Base-by-base conservation (phyloP, 2,888 invertebrate species). In the Apotomis turbidana region DNA sequence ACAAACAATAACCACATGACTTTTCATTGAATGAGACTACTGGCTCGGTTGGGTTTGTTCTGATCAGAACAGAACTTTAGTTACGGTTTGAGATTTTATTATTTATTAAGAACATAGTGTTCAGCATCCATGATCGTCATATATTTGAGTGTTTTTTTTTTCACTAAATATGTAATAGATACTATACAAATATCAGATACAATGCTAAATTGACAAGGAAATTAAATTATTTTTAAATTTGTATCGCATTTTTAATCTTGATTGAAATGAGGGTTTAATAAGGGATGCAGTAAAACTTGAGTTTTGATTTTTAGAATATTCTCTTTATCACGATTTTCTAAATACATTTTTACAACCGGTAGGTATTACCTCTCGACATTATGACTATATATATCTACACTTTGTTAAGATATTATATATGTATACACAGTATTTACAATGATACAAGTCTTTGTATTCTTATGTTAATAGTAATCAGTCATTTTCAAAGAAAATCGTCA, bases 391-490 rank as follows among this genome's bases (percentile, higher is more conserved):
- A 79, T 80, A 83, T 81, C 82, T 84, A 84, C 81, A 80, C 75
- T 77, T 77, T 76, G 74, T 76, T 79, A 66, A 71, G 78, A 80
- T 79, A 85, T 87, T 86, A 87, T 85, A 87, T 87, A 85, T 76
- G 75, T 81, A 62, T 70, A 61, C 80, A 85, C 80, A 81, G 55
- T 85, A 86, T 87, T 82, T 86, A 89, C 88, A 88, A 77, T 79
- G 78, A 80, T 81, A 80, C 81, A 81, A 79, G 78, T 81, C 77
- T 78, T 62, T 71, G 73, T 77, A 75, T 78, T 74, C 77, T 74
- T 80, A 74, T 77, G 78, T 74, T 81, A 78, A 84, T 83, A 85
- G 76, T 89, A 87, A 86, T 91, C 91, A 92, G 91, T 91, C 91
- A 81, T 85, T 87, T 87, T 83, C 83, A 75, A 79, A 82, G 79